Conservation (phyloP, 2,113 vertebrate species). For the Aplodontia rufa region DNA sequence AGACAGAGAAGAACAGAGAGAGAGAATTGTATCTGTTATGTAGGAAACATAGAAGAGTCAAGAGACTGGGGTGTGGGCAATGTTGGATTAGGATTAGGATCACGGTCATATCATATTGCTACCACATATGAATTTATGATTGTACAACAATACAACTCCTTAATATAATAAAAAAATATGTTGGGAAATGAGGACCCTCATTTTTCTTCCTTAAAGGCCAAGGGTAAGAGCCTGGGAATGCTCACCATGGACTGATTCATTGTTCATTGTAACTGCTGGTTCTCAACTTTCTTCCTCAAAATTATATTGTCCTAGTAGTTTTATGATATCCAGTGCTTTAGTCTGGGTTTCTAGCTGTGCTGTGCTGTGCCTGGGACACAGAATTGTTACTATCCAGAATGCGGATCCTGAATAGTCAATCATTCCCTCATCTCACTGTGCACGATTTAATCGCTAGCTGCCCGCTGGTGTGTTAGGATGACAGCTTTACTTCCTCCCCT, state of each 20-base stretch:
- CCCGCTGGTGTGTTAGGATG: accelerated
- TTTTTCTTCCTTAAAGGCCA: background rate
- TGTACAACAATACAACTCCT: no score
- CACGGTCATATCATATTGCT: no score
- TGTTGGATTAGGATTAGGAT: no score
- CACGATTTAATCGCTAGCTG: background rate
- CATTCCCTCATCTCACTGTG: no score
- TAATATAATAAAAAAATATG: no score
- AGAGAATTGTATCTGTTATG: no score
- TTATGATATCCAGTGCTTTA: background rate
- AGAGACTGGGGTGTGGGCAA: no score
- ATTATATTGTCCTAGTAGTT: background rate
- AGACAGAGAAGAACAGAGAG: no score
- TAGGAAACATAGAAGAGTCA: no score
- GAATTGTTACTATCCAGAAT: background rate
- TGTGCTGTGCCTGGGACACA: background rate
- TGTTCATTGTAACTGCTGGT: background rate
- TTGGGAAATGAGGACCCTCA: background rate
- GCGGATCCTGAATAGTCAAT: background rate
- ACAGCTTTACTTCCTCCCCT: background rate
- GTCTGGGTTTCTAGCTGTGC: background rate
- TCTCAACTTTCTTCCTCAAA: background rate
- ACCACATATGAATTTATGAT: no score
- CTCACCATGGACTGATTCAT: background rate
- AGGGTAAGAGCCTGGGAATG: background rate